These are phyloP conservation scores for Clanis bilineata DNA, from an alignment of 2,888 invertebrate genomes.

Conservation along the genomic window DNA sequence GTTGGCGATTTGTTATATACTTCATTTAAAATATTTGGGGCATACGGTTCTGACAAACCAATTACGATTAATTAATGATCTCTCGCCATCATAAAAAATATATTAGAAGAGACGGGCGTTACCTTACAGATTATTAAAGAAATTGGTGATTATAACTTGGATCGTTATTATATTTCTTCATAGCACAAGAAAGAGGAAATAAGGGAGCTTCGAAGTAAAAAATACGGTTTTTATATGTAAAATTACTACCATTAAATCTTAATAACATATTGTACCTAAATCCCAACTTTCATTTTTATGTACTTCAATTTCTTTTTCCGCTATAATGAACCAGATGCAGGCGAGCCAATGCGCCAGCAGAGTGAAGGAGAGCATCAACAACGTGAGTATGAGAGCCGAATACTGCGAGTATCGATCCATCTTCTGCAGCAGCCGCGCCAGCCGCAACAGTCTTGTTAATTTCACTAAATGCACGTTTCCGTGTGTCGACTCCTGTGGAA, in stretches of 20 bases:
- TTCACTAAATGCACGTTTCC: constrained; percentile 95
- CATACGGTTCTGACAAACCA: neutral
- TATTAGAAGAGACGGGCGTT: neutral
- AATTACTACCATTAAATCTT: neutral
- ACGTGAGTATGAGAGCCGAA: constrained; percentile 95
- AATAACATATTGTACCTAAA: constrained; percentile 83
- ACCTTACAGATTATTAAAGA: neutral
- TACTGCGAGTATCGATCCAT: constrained; percentile 98
- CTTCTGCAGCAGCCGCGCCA: constrained; percentile 95
- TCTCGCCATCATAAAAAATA: neutral
- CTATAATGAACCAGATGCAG: constrained; percentile 98
- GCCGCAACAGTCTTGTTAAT: constrained; percentile 92
- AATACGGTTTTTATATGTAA: neutral
- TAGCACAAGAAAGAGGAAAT: neutral
- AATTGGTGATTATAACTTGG: constrained; percentile 15
- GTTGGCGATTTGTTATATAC: constrained; percentile 6
- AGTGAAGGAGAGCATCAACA: constrained; percentile 96
- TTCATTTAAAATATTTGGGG: neutral
- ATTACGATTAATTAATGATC: neutral
- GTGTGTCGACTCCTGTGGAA: constrained; percentile 85
- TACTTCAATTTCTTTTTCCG: constrained; percentile 93
- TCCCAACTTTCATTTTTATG: constrained; percentile 88
- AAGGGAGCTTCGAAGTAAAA: too few species aligned
- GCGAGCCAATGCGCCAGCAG: constrained; percentile 98
- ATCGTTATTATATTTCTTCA: constrained; percentile 5